These are phyloP conservation scores for Cosmia pyralina DNA, from an alignment of 2,888 invertebrate species.

Conservation along the genomic window DNA sequence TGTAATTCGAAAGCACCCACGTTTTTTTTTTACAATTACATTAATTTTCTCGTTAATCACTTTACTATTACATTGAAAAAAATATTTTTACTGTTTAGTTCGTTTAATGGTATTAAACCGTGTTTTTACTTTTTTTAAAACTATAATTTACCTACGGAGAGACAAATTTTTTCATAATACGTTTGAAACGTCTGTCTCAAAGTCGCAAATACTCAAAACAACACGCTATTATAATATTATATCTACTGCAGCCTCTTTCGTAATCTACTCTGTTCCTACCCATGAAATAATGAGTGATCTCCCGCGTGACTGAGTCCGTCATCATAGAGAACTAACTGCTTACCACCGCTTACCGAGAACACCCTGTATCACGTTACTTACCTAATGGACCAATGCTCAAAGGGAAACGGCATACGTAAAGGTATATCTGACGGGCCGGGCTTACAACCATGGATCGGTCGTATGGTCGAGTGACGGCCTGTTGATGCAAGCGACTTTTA, in stretches of 20 bases:
- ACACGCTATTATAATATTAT: not conserved
- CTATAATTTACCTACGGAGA: too few species aligned
- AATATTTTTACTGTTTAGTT: too few species aligned
- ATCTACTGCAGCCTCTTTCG: conserved; percentile 4
- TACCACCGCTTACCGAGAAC: conserved; percentile 42
- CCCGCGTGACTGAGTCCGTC: conserved; percentile 49
- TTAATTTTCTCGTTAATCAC: too few species aligned
- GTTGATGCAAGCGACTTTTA: not conserved
- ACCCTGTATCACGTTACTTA: conserved; percentile 43
- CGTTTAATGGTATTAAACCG: too few species aligned
- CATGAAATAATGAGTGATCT: conserved; percentile 52
- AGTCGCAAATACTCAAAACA: too few species aligned
- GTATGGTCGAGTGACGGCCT: not conserved
- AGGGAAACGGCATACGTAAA: conserved; percentile 35
- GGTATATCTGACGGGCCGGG: not conserved
- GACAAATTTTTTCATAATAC: too few species aligned
- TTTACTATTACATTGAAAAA: too few species aligned
- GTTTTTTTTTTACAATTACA: too few species aligned
- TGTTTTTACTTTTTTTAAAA: too few species aligned
- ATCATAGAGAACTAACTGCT: conserved; percentile 34
- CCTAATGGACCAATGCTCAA: conserved; percentile 46
- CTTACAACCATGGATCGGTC: not conserved
- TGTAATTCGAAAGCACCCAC: too few species aligned
- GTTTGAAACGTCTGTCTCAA: too few species aligned
- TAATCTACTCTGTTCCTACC: conserved; percentile 27